These are phyloP conservation scores for Naso thynnoides DNA, from an alignment of 2,797 vertebrate species.

Conservation along the genomic window DNA sequence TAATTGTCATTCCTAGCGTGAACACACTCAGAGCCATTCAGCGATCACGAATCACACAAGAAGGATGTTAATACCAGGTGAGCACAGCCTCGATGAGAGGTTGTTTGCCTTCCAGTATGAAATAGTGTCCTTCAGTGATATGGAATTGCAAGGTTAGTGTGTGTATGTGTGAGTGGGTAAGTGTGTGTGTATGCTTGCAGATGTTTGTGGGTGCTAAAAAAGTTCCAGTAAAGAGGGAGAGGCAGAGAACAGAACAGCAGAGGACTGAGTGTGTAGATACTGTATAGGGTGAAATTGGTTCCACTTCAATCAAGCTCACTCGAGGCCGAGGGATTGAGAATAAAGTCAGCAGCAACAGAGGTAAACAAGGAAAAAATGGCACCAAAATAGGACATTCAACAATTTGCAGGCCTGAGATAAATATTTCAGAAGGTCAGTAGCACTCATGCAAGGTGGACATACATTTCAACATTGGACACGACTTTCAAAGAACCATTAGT, in stretches of 20 bases:
- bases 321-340: constrained; percentile 74
- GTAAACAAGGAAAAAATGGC: constrained; percentile 66
- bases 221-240: constrained; percentile 40
- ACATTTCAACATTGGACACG: constrained; percentile 61
- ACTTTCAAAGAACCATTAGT: constrained; percentile 67
- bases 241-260: constrained; percentile 27
- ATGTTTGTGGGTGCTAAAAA: constrained; percentile 50
- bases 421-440: constrained; percentile 78
- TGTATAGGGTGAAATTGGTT: constrained; percentile 79
- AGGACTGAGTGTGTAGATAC: constrained; percentile 73
- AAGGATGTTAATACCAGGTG: too few species aligned
- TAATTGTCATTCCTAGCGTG: too few species aligned
- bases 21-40: too few species aligned
- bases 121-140: constrained; percentile 46
- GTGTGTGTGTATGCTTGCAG: constrained; percentile 36
- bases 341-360: constrained; percentile 66
- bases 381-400: constrained; percentile 73
- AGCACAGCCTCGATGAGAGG: constrained; percentile 39
- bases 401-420: constrained; percentile 74
- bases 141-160: constrained; percentile 49
- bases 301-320: constrained; percentile 82
- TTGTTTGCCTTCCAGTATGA: constrained; percentile 54
- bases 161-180: background rate
- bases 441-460: constrained; percentile 71
- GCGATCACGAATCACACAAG: too few species aligned